Percentiles rank a stretch among this genome's conserved stretches.
Evolutionary conservation across 2,797 vertebrate genomes (phyloP).

Genomic region (Dipus sagitta): DNA sequence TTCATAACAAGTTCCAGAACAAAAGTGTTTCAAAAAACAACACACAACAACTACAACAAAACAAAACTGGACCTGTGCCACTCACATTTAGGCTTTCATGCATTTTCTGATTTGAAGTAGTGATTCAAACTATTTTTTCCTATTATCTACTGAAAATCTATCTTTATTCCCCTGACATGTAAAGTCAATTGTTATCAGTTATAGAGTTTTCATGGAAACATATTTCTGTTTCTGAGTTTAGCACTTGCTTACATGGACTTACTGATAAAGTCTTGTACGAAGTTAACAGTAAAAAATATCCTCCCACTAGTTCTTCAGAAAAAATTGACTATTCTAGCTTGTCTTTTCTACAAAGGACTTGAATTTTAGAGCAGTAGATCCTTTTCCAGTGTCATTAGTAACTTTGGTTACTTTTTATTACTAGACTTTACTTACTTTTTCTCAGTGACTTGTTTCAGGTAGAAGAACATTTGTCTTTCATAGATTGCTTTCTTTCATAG

Average conservation of each 20-base stretch:
- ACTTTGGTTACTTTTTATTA: background rate
- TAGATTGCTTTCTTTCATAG: background rate
- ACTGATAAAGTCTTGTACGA: background rate
- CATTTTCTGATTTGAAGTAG: background rate
- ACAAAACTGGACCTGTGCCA: too few species aligned
- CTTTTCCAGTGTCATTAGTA: background rate
- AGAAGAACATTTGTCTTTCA: background rate
- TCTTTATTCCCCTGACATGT: background rate
- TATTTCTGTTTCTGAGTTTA: background rate
- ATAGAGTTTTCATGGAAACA: background rate
- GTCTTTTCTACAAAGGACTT: background rate
- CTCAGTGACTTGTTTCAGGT: background rate
- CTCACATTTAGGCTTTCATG: background rate
- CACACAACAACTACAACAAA: too few species aligned
- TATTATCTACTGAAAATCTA: background rate
- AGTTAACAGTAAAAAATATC: background rate
- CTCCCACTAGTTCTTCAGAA: background rate
- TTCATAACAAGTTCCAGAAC: too few species aligned
- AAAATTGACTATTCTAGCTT: background rate
- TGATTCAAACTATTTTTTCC: background rate
- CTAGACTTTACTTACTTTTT: slow-evolving; percentile 4
- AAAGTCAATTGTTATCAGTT: background rate
- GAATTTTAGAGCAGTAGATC: background rate
- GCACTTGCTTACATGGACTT: background rate
- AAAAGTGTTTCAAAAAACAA: too few species aligned